Conservation (phyloP, 2,113 vertebrate species). For the Megaptera novaeangliae region DNA sequence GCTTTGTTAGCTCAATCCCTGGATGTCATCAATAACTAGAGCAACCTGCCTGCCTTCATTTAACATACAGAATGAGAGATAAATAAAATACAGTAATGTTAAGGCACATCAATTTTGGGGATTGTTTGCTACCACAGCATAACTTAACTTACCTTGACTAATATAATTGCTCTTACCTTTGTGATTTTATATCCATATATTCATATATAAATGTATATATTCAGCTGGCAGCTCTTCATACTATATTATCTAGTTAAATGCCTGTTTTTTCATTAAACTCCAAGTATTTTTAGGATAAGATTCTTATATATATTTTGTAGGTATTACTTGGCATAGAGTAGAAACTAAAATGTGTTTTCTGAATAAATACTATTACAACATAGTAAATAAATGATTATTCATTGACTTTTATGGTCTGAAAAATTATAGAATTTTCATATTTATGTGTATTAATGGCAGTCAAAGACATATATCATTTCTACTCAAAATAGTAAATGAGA, state of each 20-base stretch:
- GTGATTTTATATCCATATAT: not conserved
- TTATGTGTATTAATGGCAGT: not conserved
- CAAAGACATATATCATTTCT: not conserved
- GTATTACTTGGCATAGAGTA: not conserved
- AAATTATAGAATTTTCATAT: not conserved
- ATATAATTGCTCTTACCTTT: not conserved
- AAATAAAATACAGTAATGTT: not conserved
- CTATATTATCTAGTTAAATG: not conserved
- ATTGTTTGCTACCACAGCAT: not conserved
- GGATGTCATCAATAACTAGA: not conserved
- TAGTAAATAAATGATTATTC: not conserved
- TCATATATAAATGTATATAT: not conserved
- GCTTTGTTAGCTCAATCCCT: not conserved
- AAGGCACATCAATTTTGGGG: not conserved
- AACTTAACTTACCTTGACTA: not conserved
- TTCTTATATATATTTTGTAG: not conserved
- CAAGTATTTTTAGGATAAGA: not conserved
- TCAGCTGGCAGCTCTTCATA: not conserved
- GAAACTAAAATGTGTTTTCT: not conserved
- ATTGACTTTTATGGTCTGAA: not conserved
- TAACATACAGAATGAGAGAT: not conserved
- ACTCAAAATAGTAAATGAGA: not conserved
- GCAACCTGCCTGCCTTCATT: not conserved
- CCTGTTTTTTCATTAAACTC: not conserved
- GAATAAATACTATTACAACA: not conserved